phyloP scores from a whole-genome alignment of 1,140 invertebrate genomes.

The Alviniconcha marisindica region DNA sequence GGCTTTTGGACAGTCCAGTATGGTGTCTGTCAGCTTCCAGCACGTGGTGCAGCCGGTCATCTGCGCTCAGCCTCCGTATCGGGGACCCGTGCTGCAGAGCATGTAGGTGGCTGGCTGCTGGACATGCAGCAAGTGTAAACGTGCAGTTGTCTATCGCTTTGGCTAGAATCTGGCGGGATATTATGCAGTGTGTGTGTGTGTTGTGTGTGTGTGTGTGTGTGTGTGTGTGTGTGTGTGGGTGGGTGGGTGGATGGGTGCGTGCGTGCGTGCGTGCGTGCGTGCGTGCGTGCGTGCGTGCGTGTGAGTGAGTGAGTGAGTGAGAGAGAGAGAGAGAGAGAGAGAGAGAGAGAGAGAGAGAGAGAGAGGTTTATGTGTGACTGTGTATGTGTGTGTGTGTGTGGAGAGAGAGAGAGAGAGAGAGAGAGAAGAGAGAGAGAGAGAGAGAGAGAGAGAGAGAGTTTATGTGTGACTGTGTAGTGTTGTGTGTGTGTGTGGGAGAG shows the following conservation, averaged over 20 bases:
- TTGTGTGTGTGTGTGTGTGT: conserved; percentile 3
- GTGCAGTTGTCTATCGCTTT: too few relatives aligned
- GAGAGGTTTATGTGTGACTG: too few relatives aligned
- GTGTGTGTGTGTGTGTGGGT: background rate
- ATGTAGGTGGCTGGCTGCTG: conserved; percentile 22
- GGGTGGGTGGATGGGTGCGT: background rate
- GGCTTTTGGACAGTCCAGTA: background rate
- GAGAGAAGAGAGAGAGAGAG: too few relatives aligned
- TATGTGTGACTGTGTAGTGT: background rate
- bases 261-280: background rate
- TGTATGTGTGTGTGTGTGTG: too few relatives aligned
- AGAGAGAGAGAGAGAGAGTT: too few relatives aligned
- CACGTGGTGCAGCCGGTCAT: conserved; percentile 31
- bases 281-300: background rate
- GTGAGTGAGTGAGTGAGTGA: background rate
- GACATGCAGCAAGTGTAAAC: too few relatives aligned
- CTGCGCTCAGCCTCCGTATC: conserved; percentile 18
- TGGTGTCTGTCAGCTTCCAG: background rate
- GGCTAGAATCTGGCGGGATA: too few relatives aligned
- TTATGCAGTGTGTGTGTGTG: background rate
- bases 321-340: too few relatives aligned
- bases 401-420: too few relatives aligned
- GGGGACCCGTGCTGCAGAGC: conserved; percentile 24
- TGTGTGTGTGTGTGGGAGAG: background rate
- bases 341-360: too few relatives aligned